Conservation (phyloP, 2,113 vertebrate species). For the Dryoscopus gambensis region DNA sequence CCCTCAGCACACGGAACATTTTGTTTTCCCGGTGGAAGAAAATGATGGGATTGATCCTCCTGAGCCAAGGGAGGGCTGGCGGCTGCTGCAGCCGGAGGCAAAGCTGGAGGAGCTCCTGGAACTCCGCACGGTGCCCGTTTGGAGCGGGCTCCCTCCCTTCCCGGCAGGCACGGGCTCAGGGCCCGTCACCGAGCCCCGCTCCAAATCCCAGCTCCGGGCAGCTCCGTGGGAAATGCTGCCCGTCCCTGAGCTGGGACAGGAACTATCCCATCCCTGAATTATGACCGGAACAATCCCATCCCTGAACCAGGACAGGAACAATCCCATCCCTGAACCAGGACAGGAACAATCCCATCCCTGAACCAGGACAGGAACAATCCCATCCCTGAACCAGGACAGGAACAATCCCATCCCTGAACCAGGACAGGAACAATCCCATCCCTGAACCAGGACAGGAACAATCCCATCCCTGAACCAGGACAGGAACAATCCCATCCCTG, state of each 20-base stretch:
- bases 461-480: neutral
- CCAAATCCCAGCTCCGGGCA: neutral
- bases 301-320: neutral
- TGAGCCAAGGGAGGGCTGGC: neutral
- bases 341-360: too few relatives aligned
- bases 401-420: neutral
- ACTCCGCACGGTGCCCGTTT: rapidly evolving
- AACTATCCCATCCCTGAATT: neutral
- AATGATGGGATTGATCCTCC: neutral
- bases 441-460: too few relatives aligned
- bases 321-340: neutral
- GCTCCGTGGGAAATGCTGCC: neutral
- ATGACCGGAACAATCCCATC: neutral
- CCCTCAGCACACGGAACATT: neutral
- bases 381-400: neutral
- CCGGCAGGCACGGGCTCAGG: rapidly evolving
- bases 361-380: neutral
- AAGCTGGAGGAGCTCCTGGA: neutral
- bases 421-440: neutral
- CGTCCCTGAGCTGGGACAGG: too few relatives aligned
- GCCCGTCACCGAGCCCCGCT: neutral
- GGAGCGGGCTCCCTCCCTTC: neutral
- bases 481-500: too few relatives aligned
- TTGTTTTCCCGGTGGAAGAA: neutral
- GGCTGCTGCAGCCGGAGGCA: neutral